These are phyloP conservation scores for Sebastolobus altivelis DNA, from an alignment of 2,797 vertebrate genomes.

Conservation along the genomic window DNA sequence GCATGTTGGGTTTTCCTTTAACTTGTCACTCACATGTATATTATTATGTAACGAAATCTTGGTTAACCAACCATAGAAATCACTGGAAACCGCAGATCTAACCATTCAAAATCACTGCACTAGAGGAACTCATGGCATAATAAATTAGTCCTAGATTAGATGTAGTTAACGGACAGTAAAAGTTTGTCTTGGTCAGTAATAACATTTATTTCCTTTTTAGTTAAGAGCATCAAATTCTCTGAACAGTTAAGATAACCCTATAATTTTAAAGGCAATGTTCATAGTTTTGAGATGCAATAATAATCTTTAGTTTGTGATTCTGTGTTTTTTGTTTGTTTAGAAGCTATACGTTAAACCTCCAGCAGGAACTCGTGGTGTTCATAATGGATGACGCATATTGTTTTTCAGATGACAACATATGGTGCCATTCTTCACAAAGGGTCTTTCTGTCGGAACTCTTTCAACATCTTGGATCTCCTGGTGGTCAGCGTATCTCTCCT, in stretches of 20 bases:
- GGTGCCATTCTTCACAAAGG: conserved; percentile 95
- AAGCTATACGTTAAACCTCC: background rate
- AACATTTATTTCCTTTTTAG: background rate
- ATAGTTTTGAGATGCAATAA: background rate
- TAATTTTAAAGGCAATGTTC: background rate
- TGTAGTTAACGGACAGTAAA: background rate
- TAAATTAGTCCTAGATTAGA: background rate
- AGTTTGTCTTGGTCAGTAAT: background rate
- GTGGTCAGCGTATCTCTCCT: conserved; percentile 95
- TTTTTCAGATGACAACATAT: conserved; percentile 92
- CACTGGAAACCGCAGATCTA: background rate
- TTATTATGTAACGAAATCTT: background rate
- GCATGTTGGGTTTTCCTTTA: background rate
- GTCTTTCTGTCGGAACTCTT: conserved; percentile 95
- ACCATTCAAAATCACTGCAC: background rate
- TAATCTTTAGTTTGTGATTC: background rate
- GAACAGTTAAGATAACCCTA: background rate
- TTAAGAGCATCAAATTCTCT: background rate
- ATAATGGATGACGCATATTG: background rate
- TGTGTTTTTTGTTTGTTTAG: too few relatives aligned
- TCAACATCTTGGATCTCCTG: conserved; percentile 94
- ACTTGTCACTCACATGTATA: background rate
- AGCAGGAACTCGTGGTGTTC: background rate
- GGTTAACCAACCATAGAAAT: background rate
- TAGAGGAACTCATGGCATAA: background rate